phyloP scores from a whole-genome alignment of 2,113 vertebrate genomes.

The Takifugu bimaculatus region DNA sequence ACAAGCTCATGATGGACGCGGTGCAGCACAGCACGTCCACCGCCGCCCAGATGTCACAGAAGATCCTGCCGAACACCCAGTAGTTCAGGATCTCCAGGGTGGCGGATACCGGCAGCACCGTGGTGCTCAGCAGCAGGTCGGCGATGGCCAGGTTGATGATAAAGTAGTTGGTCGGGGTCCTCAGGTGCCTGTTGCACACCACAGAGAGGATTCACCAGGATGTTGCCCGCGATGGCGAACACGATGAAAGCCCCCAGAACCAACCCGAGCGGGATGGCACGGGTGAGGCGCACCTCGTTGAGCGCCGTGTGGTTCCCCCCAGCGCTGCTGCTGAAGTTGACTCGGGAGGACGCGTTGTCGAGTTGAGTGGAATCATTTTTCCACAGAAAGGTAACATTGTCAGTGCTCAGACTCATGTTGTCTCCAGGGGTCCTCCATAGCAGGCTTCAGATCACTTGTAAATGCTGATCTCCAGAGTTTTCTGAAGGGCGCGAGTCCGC shows the following conservation, averaged over 20 bases:
- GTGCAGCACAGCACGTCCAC: conserved; percentile 96
- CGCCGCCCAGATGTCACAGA: conserved; percentile 97
- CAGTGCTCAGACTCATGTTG: conserved; percentile 77
- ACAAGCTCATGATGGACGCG: conserved; percentile 93
- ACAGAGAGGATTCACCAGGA: conserved; percentile 94
- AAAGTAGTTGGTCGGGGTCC: conserved; percentile 95
- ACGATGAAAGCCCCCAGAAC: conserved; percentile 92
- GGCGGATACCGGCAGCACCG: conserved; percentile 91
- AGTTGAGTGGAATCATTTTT: conserved; percentile 70
- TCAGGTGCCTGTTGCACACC: conserved; percentile 93
- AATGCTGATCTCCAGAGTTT: conserved; percentile 34
- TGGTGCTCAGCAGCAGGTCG: conserved; percentile 91
- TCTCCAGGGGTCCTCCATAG: conserved; percentile 70
- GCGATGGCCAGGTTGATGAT: conserved; percentile 95
- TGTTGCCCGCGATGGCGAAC: conserved; percentile 93
- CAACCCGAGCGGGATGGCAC: conserved; percentile 86
- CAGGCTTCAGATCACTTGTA: conserved; percentile 54
- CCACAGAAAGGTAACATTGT: conserved; percentile 70
- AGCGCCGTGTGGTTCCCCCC: conserved; percentile 68
- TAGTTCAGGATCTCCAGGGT: conserved; percentile 86
- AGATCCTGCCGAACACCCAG: conserved; percentile 92
- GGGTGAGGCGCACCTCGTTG: conserved; percentile 75
- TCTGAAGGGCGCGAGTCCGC: conserved; percentile 10
- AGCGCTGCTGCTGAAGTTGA: conserved; percentile 77
- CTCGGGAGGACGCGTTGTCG: conserved; percentile 47